A percentile compares a stretch with the other conserved stretches of the same genome.
These are phyloP conservation scores for Thera britannica DNA, from an alignment of 2,888 invertebrate species.

Conservation along the genomic window DNA sequence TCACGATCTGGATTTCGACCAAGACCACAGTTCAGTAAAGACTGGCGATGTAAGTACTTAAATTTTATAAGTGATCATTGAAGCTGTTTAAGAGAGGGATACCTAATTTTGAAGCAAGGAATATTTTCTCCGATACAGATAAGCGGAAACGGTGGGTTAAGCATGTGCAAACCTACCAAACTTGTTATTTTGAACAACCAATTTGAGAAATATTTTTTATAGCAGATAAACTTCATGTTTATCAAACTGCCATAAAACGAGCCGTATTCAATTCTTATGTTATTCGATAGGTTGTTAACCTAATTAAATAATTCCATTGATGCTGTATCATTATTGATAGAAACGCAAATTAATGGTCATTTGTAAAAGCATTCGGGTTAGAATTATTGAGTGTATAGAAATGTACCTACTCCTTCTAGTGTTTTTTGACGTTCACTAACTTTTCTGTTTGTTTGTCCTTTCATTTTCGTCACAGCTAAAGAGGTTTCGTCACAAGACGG, in stretches of 20 bases:
- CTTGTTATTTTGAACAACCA: slow-evolving; percentile 4
- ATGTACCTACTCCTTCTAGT: too few relatives aligned
- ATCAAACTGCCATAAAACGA: slow-evolving; percentile 2
- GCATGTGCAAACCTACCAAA: neutral
- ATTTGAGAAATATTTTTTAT: slow-evolving; percentile 4
- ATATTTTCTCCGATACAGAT: slow-evolving; percentile 13
- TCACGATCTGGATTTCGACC: slow-evolving; percentile 49
- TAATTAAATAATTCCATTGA: slow-evolving; percentile 16
- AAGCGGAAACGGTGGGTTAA: slow-evolving; percentile 3
- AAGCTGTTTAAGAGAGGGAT: slow-evolving; percentile 5
- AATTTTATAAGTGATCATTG: slow-evolving; percentile 18
- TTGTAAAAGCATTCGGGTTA: neutral
- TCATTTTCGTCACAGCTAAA: too few relatives aligned
- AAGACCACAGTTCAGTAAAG: slow-evolving; percentile 21
- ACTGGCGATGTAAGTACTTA: slow-evolving; percentile 20
- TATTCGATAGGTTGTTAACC: slow-evolving; percentile 18
- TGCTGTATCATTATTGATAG: slow-evolving; percentile 13
- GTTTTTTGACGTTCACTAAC: too few relatives aligned
- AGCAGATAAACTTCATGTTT: slow-evolving; percentile 9
- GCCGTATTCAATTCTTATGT: slow-evolving; percentile 8
- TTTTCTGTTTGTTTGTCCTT: too few relatives aligned
- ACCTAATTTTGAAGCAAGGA: slow-evolving; percentile 13
- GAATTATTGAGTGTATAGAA: neutral
- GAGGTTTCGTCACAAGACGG: too few relatives aligned
- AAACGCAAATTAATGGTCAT: slow-evolving; percentile 3